Base-by-base conservation (phyloP, 2,113 vertebrate genomes). In the Lophius piscatorius region DNA sequence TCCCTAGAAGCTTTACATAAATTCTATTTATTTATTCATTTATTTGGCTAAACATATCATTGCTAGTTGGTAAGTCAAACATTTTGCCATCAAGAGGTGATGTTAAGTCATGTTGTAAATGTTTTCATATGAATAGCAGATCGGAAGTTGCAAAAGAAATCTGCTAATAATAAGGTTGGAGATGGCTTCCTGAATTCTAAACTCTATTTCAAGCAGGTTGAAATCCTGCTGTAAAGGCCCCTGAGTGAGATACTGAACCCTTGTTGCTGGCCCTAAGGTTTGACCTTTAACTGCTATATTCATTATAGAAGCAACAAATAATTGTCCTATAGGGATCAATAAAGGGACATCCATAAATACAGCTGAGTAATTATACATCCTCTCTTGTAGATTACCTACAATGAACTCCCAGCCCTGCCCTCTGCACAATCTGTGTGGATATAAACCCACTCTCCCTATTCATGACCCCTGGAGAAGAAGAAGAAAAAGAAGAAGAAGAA, bases 241-340 rank as follows among this genome's bases (percentile, higher is more conserved):
- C 47, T 4, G 31, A 63, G n/a, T 7, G 42, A 46, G 26, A 45
- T n/a, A 48, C 63, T 20, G 34, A 61, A 58, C 34, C 35, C 46
- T n/a, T 26, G 33, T 29, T 20, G 20, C 24, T 45, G 76, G 70
- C 70, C 67, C 46, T 0, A 9, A 59, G 48, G 50, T 60, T 44
- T 62, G 65, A 69, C 74, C 80, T 76, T 70, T 73, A 70, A 60
- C 66, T 48, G 36, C 44, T 26, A 31, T 57, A 65, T 70, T 83
- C 55, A 76, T 75, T 68, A 64, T 55, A 35, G 74, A 42, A 64
- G 64, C 54, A 70, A 70, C 51, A 66, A 60, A 74, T 50, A 47
- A 33, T 57, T 36, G 74, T 74, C 64, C 80, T 71, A 26, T 36
- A 38, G 62, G 68, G 48, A 82, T 88, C 73, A 63, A 88, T 84